These are phyloP conservation scores for Apeira syringaria DNA, from an alignment of 2,888 invertebrate genomes.

Conservation along the genomic window DNA sequence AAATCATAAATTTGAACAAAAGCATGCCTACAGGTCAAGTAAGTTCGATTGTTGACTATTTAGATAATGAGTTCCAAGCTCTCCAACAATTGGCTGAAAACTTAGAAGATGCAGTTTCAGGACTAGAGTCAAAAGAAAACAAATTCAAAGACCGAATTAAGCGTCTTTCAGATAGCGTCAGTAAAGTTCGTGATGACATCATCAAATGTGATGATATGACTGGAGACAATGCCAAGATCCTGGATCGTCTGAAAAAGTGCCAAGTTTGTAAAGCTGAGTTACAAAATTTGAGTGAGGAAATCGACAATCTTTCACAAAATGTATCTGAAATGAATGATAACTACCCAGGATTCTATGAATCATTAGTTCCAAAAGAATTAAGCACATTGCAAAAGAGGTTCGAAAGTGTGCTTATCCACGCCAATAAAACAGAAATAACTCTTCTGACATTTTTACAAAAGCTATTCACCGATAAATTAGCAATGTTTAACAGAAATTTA, in stretches of 20 bases:
- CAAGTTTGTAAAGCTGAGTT: slow-evolving; percentile 89
- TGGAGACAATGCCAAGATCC: slow-evolving; percentile 92
- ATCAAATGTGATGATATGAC: slow-evolving; percentile 95
- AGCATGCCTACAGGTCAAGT: slow-evolving; percentile 88
- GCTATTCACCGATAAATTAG: slow-evolving; percentile 92
- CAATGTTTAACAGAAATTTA: slow-evolving; percentile 91
- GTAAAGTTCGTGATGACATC: slow-evolving; percentile 91
- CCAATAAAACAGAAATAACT: slow-evolving; percentile 91
- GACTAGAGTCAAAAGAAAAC: slow-evolving; percentile 89
- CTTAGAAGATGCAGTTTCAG: slow-evolving; percentile 88
- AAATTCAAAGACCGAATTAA: slow-evolving; percentile 89
- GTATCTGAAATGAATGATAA: slow-evolving; percentile 88
- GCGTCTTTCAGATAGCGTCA: slow-evolving; percentile 86
- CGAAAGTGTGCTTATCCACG: slow-evolving; percentile 90
- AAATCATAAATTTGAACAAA: slow-evolving; percentile 90
- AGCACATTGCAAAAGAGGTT: slow-evolving; percentile 92
- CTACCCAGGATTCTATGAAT: slow-evolving; percentile 91
- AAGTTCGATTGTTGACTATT: slow-evolving; percentile 85
- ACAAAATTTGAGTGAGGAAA: slow-evolving; percentile 86
- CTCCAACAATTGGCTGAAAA: slow-evolving; percentile 89
- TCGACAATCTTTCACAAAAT: slow-evolving; percentile 87
- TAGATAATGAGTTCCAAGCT: slow-evolving; percentile 90
- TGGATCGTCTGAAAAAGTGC: slow-evolving; percentile 90
- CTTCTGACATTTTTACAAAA: slow-evolving; percentile 93
- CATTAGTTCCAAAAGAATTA: slow-evolving; percentile 91